Percentiles rank a stretch among this genome's conserved stretches.
Conservation (phyloP, 53 echinoderm and acorn worm genomes). For the Hippasteria phrygiana region DNA sequence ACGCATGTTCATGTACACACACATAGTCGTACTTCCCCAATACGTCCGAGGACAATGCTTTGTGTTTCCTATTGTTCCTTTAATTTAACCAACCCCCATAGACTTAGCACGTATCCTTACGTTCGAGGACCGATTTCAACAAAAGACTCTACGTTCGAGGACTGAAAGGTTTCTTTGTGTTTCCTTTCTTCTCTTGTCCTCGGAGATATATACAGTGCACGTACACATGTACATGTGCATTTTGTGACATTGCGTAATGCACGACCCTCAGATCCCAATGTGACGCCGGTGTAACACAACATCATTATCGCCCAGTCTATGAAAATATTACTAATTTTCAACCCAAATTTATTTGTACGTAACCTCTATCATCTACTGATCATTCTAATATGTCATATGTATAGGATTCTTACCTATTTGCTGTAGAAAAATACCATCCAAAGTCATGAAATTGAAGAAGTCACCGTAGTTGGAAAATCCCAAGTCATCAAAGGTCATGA, state of each 20-base stretch:
- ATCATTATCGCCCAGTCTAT: neutral
- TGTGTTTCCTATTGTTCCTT: too few relatives aligned
- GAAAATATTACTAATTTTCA: neutral
- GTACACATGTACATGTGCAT: neutral
- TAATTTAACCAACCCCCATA: too few relatives aligned
- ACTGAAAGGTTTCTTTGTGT: too few relatives aligned
- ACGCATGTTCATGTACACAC: too few relatives aligned
- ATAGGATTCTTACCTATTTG: neutral
- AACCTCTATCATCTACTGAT: conserved; percentile 10
- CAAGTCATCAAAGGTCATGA: neutral
- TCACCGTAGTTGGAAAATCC: neutral
- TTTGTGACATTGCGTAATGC: neutral
- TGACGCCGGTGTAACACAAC: conserved; percentile 27
- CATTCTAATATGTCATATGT: too few relatives aligned
- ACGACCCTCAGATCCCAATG: neutral
- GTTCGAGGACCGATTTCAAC: too few relatives aligned
- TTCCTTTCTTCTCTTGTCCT: too few relatives aligned
- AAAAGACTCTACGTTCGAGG: too few relatives aligned
- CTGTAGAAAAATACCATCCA: conserved; percentile 20
- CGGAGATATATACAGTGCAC: too few relatives aligned
- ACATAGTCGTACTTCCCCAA: too few relatives aligned
- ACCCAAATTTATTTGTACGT: neutral
- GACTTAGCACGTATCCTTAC: too few relatives aligned
- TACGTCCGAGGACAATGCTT: too few relatives aligned
- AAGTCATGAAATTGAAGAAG: neutral